Base-by-base conservation (phyloP, 53 echinoderm and acorn worm genomes). In the Echinarachnius parma region DNA sequence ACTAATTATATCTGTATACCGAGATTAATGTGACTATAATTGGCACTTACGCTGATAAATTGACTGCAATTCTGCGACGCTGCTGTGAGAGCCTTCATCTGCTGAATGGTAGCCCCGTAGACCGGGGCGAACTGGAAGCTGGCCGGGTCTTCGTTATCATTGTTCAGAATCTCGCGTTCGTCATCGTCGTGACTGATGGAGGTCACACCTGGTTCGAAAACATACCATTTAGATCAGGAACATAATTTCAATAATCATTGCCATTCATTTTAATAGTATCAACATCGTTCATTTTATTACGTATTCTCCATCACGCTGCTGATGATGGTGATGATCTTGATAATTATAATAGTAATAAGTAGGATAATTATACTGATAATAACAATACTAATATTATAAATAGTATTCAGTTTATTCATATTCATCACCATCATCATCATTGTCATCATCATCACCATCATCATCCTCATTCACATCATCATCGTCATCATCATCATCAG, bases 41-140 rank as follows among this genome's bases (percentile, higher is more conserved):
- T n/a, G n/a, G n/a, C 18, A 3, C 37, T 54, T 24, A 78, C 79
- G 66, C 56, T 65, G 45, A 78, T 78, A 31, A 64, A 78, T 49
- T 80, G 80, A 21, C 45, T 46, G 61, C 80, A 80, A 23, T 28
- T 59, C 34, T 68, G 59, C 1, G 80, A 80, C 13, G 21, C 46
- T 22, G 60, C 60, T 34, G 80, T 70, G 14, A 80, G 80, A 2
- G 80, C 80, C 18, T 60, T 80, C 34, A 80, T 27, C 59, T 80
- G 80, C 2, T 60, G 26, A 19, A 70, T 19, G 22, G 59, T 31
- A 4, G 45, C 59, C 15, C 14, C 19, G 61, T 80, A 80, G 3
- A 32, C 35, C 21, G 70, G 68, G 27, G 23, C 15, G 20, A 68
- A 48, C 8, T 8, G 25, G 53, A 80, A 80, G 48, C 39, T 42